Evolutionary conservation across 2,888 invertebrate genomes (phyloP).

Genomic region (Plagodis pulveraria): DNA sequence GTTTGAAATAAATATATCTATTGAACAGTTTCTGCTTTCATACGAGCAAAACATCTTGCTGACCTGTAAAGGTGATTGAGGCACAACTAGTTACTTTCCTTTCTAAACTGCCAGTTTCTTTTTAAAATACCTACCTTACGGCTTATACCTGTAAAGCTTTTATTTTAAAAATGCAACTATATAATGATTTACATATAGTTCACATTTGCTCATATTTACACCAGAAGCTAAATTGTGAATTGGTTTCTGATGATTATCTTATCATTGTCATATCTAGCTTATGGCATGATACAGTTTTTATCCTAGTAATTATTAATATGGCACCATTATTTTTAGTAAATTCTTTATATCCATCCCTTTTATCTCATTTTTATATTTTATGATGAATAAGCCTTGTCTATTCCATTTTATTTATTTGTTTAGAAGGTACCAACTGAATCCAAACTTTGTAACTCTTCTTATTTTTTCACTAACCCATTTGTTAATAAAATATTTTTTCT

Average conservation of each 20-base stretch:
- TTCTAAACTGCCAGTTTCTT: slow-evolving; percentile 68
- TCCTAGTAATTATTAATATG: neutral
- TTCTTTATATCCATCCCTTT: too few species aligned
- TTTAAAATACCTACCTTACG: slow-evolving; percentile 40
- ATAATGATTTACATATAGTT: slow-evolving; percentile 5
- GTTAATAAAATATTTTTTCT: too few species aligned
- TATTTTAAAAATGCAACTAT: slow-evolving; percentile 4
- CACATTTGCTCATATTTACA: neutral
- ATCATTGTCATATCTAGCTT: slow-evolving; percentile 47
- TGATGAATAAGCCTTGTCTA: too few species aligned
- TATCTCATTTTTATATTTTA: too few species aligned
- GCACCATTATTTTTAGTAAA: neutral
- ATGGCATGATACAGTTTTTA: slow-evolving; percentile 1
- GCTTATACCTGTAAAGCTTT: slow-evolving; percentile 25
- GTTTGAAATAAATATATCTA: slow-evolving; percentile 43
- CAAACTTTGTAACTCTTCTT: too few species aligned
- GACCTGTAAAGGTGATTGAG: slow-evolving; percentile 48
- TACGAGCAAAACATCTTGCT: slow-evolving; percentile 37
- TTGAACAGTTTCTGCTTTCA: slow-evolving; percentile 40
- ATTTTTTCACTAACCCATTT: too few species aligned
- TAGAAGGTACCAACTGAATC: too few species aligned
- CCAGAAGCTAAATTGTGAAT: slow-evolving; percentile 15
- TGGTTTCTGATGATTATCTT: slow-evolving; percentile 46
- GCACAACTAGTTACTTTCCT: slow-evolving; percentile 53
- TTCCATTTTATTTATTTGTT: too few species aligned